Percentiles rank a stretch among this genome's conserved stretches.
These are phyloP conservation scores for Amphiura filiformis DNA, from an alignment of 35 echinoderm and acorn worm species.

Conservation along the genomic window DNA sequence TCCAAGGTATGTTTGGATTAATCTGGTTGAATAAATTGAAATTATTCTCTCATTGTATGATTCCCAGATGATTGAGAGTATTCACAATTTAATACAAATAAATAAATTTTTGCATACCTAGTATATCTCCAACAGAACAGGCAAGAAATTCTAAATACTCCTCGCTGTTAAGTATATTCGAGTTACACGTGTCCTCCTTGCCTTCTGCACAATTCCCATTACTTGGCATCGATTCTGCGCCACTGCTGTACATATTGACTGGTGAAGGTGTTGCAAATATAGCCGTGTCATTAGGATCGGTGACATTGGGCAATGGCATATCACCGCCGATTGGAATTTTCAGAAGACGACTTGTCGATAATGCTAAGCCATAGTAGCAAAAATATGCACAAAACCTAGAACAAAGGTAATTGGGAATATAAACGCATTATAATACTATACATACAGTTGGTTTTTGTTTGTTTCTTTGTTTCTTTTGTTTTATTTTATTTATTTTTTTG, in stretches of 20 bases:
- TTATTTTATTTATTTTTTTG: no score
- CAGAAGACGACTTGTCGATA: constrained; percentile 4
- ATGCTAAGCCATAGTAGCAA: constrained; percentile 13
- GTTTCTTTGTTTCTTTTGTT: no score
- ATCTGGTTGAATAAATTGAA: no score
- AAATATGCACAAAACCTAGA: constrained; percentile 31
- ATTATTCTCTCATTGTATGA: no score
- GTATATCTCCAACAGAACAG: constrained; percentile 13
- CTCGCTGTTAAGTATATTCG: background rate
- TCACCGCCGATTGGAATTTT: background rate
- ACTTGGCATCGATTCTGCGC: background rate
- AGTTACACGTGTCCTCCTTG: constrained; percentile 4
- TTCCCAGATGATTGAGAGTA: no score
- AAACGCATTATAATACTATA: background rate
- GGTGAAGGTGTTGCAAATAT: background rate
- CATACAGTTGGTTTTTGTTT: background rate
- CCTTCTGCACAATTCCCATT: background rate
- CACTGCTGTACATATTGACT: background rate
- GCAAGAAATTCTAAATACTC: constrained; percentile 15
- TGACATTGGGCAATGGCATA: background rate
- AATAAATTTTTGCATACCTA: background rate
- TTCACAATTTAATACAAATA: background rate
- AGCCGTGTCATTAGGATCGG: background rate
- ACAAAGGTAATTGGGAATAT: background rate
- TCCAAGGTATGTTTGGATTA: no score